Base-by-base conservation (phyloP, 2,797 vertebrate genomes). In the Tiaroga cobitis region DNA sequence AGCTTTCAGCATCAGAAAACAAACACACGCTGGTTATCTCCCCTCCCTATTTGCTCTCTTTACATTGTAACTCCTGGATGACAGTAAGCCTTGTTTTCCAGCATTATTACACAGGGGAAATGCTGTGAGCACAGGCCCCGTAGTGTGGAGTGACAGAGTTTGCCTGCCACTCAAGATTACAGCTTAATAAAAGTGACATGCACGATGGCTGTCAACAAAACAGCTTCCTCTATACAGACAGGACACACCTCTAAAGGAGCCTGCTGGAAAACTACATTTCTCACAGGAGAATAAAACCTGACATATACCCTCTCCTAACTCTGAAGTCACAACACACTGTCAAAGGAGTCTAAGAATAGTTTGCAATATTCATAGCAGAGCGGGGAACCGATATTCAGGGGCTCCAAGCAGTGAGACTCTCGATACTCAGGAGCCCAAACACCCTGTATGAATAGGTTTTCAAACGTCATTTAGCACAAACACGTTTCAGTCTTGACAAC, bases 141-240 rank as follows among this genome's bases (percentile, higher is more conserved):
- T 67, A 61, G 54, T 74, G 41, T 70, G 80, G 72, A 85, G 79
- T 82, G 83, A 85, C 86, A 87, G 34, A 73, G 73, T 82, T 6
- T 6, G 59, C 16, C 69, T 54, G 76, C n/a, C 86, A 88, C 72
- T 91, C 90, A 88, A 54, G 77, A 70, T 85, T 54, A 32, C 69
- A 39, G 65, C 24, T 75, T 34, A 90, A 86, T 77, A 76, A 89
- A 89, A 87, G 87, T 85, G 89, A 89, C 78, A 54, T 81, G 82
- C 41, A n/a, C 65, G 69, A 88, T 89, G 79, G n/a, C 68, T 86
- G 61, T 39, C 51, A 72, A 78, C 77, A 85, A 86, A 83, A 90
- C 88, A 85, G 80, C 70, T 41, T 81, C 83, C 86, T 80, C 18
- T 46, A 78, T 80, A 78, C 78, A 76, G 72, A 32, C 74, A 69